Base-by-base conservation (phyloP, 2,113 vertebrate species). In the Chamaetylas fuelleborni region DNA sequence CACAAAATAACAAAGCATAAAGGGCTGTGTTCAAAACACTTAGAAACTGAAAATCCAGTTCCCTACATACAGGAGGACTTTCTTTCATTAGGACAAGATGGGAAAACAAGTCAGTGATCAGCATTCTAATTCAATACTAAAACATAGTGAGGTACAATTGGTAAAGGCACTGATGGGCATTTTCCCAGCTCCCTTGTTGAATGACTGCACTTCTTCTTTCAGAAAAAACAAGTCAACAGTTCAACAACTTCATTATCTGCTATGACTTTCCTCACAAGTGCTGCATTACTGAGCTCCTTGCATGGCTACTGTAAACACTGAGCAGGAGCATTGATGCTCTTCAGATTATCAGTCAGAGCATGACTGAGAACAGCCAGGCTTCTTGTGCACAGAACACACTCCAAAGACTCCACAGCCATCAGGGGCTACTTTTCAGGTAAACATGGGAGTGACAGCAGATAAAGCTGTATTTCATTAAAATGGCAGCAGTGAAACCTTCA, bases 111-210 rank as follows among this genome's bases (percentile, higher is more conserved):
- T 50, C 24, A 0, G 79, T n/a, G 29, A 91, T 88, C 80, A 90
- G 76, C 71, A 92, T 86, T 92, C 74, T 69, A 92, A 88, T 79
- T 85, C 82, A 86, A 70, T 24, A 57, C 50, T 48, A 92, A 83
- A 80, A 90, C 50, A 38, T 42, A 53, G 42, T 12, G 0, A 16
- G 20, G 33, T 93, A 76, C 70, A 91, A 76, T 20, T 58, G 53
- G 26, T 66, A 80, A 86, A 87, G 71, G 47, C 81, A 77, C 2
- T 54, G 38, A 93, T 6, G 5, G n/a, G 66, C 47, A 73, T 78
- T 90, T 92, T 92, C 83, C 84, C 77, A 93, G 60, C 33, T 95
- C 83, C 84, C 69, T 53, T 51, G 42, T 53, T 86, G 60, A 97
- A 81, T 34, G 61, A 78, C 45, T 65, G 58, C 47, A 38, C 71